Evolutionary conservation across 1,140 invertebrate species (phyloP), one percentile per base, ranked within the genome.

Genomic region (Drosophila ironensis): DNA sequence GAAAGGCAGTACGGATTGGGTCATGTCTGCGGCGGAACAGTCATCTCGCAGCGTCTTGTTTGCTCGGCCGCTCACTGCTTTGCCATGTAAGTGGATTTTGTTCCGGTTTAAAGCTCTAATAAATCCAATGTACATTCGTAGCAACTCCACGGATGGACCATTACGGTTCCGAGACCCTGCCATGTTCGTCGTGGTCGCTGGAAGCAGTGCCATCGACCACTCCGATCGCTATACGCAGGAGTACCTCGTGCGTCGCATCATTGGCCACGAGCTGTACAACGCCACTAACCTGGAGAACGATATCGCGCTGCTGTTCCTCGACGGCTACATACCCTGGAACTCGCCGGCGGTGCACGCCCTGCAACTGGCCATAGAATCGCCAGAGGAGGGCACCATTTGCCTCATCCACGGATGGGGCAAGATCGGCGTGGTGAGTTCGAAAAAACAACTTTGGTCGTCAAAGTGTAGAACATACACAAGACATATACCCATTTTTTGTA

Each of bases 1-100:
- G 63, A 84, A n/a, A 1, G 3, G 2, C 3, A 11, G 0, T 66
- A 42, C n/a, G 59, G 73, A 4, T 7, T 11, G 27, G 80, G 80
- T 0, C 78, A 86, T 11, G 14, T 78, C 0, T 82, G 78, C 17
- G 64, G 78, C 11, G 78, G 78, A 7, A 17, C 80, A 2, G 7
- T 82, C 9, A 71, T 82, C 30, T 67, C 78, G 0, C 59, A 70
- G 42, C 63, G 78, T 4, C 27, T 78, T 9, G 33, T 74, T 41
- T 54, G 53, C 38, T 67, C 78, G 6, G 78, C 78, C 3, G 78
- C 78, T 8, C 78, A 82, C 22, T 82, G 78, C 11, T 82, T 57
- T 53, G 63, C 54, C 28, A 60, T 67, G 78, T 82, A 42, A 14
- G 80, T 73, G 28, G 11, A 11, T 4, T 33, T n/a, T n/a, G n/a